phyloP scores from a whole-genome alignment of 2,888 invertebrate species.

The Ormyrus labotus region DNA sequence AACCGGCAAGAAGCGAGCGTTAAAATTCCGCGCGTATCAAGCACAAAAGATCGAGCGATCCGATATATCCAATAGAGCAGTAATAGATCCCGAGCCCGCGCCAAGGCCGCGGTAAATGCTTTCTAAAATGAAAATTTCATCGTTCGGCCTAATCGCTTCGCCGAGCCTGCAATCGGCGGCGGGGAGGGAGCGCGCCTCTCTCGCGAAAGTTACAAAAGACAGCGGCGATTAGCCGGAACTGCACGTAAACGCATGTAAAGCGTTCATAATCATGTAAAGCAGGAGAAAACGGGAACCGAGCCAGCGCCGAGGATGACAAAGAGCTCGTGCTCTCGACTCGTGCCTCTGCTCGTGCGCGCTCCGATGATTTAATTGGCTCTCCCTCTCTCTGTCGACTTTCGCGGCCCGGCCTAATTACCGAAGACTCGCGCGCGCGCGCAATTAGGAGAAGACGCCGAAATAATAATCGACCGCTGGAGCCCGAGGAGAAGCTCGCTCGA shows the following conservation, averaged over 20 bases:
- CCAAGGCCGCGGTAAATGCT: not conserved
- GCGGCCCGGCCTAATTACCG: slow-evolving; percentile 32
- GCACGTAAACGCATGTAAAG: too few relatives aligned
- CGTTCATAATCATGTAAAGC: slow-evolving; percentile 16
- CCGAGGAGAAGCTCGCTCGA: slow-evolving; percentile 33
- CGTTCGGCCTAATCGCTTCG: not conserved
- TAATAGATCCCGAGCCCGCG: not conserved
- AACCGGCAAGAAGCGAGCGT: too few relatives aligned
- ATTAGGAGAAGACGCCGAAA: slow-evolving; percentile 19
- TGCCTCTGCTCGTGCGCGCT: not conserved
- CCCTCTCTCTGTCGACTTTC: slow-evolving; percentile 14
- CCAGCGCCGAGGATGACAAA: slow-evolving; percentile 24
- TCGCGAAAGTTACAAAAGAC: not conserved
- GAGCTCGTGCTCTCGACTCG: not conserved
- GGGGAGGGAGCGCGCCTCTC: too few relatives aligned
- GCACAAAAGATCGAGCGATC: too few relatives aligned
- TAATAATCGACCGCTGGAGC: slow-evolving; percentile 20
- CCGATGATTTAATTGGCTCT: slow-evolving; percentile 35
- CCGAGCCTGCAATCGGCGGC: too few relatives aligned
- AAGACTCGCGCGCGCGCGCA: not conserved
- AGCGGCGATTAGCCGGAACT: slow-evolving; percentile 2
- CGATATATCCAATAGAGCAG: not conserved
- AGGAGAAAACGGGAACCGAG: not conserved
- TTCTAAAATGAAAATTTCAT: slow-evolving; percentile 14
- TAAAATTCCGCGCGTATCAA: too few relatives aligned